phyloP scores from a whole-genome alignment of 2,888 invertebrate genomes.

The Papilio protenor region DNA sequence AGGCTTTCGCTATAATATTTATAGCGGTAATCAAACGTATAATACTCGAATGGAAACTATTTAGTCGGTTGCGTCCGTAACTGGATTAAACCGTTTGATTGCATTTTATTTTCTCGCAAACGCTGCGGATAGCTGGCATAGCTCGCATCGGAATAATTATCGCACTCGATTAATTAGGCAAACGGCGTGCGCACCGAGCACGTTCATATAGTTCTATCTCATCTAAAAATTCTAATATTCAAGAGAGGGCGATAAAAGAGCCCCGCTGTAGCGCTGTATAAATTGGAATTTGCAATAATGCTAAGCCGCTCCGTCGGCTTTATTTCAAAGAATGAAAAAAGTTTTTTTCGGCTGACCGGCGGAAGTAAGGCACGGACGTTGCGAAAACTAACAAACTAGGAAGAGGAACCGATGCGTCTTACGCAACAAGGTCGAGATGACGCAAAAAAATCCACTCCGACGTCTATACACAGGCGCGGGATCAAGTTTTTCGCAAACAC shows the following conservation, averaged over 20 bases:
- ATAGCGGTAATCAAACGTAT: slow-evolving; percentile 40
- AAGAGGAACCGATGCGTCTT: slow-evolving; percentile 76
- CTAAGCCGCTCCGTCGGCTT: slow-evolving; percentile 22
- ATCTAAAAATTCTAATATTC: slow-evolving; percentile 36
- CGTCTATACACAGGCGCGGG: slow-evolving; percentile 46
- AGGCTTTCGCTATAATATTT: slow-evolving; percentile 39
- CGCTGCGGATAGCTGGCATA: slow-evolving; percentile 26
- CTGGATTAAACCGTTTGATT: slow-evolving; percentile 41
- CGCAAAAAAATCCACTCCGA: slow-evolving; percentile 64
- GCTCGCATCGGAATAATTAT: slow-evolving; percentile 40
- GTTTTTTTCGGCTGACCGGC: slow-evolving; percentile 55
- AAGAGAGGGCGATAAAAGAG: slow-evolving; percentile 25
- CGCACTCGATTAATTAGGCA: slow-evolving; percentile 41
- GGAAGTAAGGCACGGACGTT: slow-evolving; percentile 66
- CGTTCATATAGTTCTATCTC: slow-evolving; percentile 27
- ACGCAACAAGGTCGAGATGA: slow-evolving; percentile 70
- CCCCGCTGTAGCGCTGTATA: slow-evolving; percentile 24
- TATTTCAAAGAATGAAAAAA: slow-evolving; percentile 32
- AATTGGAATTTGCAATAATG: slow-evolving; percentile 35
- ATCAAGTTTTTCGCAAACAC: slow-evolving; percentile 22
- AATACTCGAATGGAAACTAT: slow-evolving; percentile 38
- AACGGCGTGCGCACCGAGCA: slow-evolving; percentile 34
- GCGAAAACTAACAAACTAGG: slow-evolving; percentile 65
- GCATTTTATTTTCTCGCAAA: slow-evolving; percentile 40
- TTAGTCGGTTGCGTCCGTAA: slow-evolving; percentile 36